phyloP scores from a whole-genome alignment of 2,888 invertebrate species.

The Acanthosepion esculentum region DNA sequence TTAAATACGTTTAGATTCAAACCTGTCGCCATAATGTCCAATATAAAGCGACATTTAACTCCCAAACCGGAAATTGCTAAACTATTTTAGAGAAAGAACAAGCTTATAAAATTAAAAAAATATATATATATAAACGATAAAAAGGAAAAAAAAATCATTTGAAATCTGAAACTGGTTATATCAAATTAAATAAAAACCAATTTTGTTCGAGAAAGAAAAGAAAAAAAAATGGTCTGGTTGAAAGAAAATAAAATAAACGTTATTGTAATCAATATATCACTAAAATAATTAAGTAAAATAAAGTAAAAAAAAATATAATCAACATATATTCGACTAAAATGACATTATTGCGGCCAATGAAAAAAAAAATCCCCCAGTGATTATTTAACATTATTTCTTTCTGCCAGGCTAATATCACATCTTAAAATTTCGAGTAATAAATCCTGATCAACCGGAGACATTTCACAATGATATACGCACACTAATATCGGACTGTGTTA shows the following conservation, averaged over 20 bases:
- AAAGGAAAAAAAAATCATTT: not conserved
- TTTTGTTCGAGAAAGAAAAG: not conserved
- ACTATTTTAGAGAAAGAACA: not conserved
- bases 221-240: not conserved
- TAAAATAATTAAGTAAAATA: not conserved
- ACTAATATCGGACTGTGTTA: not conserved
- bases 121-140: not conserved
- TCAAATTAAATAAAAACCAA: not conserved
- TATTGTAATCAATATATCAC: not conserved
- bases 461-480: not conserved
- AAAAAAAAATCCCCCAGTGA: not conserved
- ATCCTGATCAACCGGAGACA: not conserved
- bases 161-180: not conserved
- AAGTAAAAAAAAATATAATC: not conserved
- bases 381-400: not conserved
- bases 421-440: not conserved
- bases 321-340: not conserved
- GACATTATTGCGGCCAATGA: not conserved
- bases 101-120: not conserved
- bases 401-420: not conserved
- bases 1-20: constrained; percentile 8
- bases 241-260: not conserved
- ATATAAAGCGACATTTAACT: not conserved
- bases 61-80: not conserved
- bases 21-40: constrained; percentile 15